Evolutionary conservation across 2,113 vertebrate genomes (phyloP).

Genomic region (Sturnira hondurensis): DNA sequence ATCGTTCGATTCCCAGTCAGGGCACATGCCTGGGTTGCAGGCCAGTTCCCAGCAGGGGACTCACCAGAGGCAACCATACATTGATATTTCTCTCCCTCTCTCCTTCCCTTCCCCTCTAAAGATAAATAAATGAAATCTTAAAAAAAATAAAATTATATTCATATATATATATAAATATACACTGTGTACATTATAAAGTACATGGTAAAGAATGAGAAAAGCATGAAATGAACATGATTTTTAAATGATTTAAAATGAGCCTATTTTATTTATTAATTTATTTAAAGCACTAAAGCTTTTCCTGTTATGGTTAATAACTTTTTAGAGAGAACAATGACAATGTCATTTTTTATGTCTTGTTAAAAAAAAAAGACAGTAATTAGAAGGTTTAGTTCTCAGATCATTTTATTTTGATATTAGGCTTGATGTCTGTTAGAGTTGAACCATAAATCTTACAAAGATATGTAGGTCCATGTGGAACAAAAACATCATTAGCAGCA

Average conservation of each 20-base stretch:
- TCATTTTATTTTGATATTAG: conserved; percentile 53
- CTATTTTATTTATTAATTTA: conserved; percentile 26
- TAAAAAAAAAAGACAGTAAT: conserved; percentile 17
- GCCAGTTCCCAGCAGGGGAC: too few relatives aligned
- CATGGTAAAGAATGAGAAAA: neutral
- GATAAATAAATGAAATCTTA: too few relatives aligned
- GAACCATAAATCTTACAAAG: conserved; percentile 11
- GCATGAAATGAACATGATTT: conserved; percentile 6
- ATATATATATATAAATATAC: neutral
- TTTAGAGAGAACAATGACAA: conserved; percentile 12
- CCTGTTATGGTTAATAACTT: conserved; percentile 7
- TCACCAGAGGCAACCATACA: too few relatives aligned
- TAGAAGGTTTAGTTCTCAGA: conserved; percentile 16
- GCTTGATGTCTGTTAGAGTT: conserved; percentile 17
- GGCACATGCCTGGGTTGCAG: too few relatives aligned
- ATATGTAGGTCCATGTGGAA: neutral
- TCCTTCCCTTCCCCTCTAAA: too few relatives aligned
- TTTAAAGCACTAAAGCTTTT: neutral
- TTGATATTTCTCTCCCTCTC: too few relatives aligned
- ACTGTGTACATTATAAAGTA: neutral
- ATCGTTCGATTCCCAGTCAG: too few relatives aligned
- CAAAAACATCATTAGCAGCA: neutral
- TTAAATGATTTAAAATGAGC: conserved; percentile 18
- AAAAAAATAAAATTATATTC: too few relatives aligned
- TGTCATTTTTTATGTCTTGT: conserved; percentile 11